Percentiles rank a stretch among this genome's conserved stretches.
Conservation (phyloP, 2,888 invertebrate species). For the Acanthosoma haemorrhoidale region DNA sequence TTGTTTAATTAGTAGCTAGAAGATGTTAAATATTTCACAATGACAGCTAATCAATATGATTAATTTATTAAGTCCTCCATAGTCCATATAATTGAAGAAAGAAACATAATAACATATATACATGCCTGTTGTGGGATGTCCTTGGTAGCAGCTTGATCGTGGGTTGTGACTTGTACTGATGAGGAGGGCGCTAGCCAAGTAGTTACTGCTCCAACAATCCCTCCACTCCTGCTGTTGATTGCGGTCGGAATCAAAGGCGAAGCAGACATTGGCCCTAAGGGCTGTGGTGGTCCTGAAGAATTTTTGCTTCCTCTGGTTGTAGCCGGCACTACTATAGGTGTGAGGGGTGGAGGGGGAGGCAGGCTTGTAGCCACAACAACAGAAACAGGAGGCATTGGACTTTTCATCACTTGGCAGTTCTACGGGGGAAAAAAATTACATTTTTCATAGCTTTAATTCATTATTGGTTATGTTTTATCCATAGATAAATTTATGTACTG, state of each 20-base stretch:
- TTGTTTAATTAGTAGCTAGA: no score
- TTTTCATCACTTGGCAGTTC: conserved; percentile 16
- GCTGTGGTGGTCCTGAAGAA: not conserved
- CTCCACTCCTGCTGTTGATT: conserved; percentile 32
- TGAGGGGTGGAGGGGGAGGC: conserved; percentile 38
- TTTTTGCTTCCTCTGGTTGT: not conserved
- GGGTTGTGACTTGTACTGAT: conserved; percentile 46
- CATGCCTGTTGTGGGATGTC: not conserved
- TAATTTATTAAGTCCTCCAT: no score
- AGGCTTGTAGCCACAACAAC: conserved; percentile 21
- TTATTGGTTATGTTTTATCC: not conserved
- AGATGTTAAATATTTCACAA: no score
- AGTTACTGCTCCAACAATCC: conserved; percentile 50
- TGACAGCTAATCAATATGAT: no score
- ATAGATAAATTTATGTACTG: not conserved
- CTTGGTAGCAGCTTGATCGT: not conserved
- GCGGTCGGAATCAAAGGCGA: not conserved
- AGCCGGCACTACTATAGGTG: conserved; percentile 18
- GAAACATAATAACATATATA: not conserved
- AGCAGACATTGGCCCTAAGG: not conserved
- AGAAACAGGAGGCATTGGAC: not conserved
- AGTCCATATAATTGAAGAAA: no score
- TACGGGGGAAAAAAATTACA: not conserved
- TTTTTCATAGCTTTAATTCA: not conserved
- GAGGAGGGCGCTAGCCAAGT: conserved; percentile 52